These are phyloP conservation scores for Ophioninae sp. DNA, from an alignment of 2,888 invertebrate species.

Conservation along the genomic window DNA sequence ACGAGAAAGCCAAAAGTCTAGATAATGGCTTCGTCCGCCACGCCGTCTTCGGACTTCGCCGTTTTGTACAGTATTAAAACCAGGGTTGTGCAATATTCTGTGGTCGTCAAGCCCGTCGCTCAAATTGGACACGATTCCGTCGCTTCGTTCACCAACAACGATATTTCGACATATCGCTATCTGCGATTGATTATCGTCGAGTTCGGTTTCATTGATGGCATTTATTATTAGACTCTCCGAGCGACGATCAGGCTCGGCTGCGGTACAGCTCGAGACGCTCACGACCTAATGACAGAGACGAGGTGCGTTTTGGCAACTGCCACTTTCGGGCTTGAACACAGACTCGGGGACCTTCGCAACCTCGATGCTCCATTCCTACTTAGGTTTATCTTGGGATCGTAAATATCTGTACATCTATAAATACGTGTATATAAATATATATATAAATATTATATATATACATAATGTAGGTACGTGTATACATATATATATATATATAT, in stretches of 20 bases:
- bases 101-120: too few species aligned
- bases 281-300: neutral
- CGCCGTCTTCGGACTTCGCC: neutral
- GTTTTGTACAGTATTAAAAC: neutral
- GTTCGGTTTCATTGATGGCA: constrained; percentile 7
- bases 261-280: constrained; percentile 12
- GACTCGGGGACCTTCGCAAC: neutral
- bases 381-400: constrained; percentile 5
- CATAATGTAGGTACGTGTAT: neutral
- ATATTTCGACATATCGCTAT: neutral
- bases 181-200: constrained; percentile 38
- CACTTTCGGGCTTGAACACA: neutral
- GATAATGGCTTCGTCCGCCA: constrained; percentile 11
- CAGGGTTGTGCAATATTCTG: too few species aligned
- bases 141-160: neutral
- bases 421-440: neutral
- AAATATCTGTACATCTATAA: neutral
- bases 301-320: constrained; percentile 41
- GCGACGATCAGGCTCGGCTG: constrained; percentile 16
- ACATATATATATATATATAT: neutral
- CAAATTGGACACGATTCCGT: too few species aligned
- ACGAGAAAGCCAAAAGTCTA: constrained; percentile 61
- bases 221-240: constrained; percentile 31
- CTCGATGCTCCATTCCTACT: neutral
- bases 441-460: neutral